phyloP scores from a whole-genome alignment of 1,140 invertebrate genomes.

The Lordiphosa stackelbergi region DNA sequence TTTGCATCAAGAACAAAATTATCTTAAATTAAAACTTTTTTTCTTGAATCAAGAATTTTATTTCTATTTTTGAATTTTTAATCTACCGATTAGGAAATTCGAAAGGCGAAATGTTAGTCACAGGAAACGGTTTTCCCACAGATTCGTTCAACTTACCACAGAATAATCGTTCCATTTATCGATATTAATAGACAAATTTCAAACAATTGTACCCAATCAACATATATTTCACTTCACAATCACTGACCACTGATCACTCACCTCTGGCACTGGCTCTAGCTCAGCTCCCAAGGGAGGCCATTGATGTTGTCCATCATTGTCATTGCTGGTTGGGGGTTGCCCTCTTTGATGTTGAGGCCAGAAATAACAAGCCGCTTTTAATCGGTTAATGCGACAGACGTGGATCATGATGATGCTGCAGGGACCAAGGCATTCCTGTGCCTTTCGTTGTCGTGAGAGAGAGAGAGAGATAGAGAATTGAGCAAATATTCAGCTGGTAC shows the following conservation, averaged over 20 bases:
- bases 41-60: too few species aligned
- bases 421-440: constrained; percentile 34
- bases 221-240: neutral
- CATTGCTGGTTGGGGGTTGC: neutral
- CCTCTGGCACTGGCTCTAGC: neutral
- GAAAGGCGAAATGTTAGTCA: too few species aligned
- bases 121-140: too few species aligned
- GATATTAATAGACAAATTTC: neutral
- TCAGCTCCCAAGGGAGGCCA: constrained; percentile 3
- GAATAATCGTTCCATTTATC: neutral
- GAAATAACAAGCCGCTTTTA: constrained; percentile 23
- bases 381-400: constrained; percentile 46
- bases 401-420: constrained; percentile 16
- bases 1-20: too few species aligned
- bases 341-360: constrained; percentile 4
- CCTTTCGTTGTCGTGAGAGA: constrained; percentile 44
- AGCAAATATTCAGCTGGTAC: constrained; percentile 45
- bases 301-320: constrained; percentile 14
- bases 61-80: too few species aligned
- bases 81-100: too few species aligned
- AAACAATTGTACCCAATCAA: neutral
- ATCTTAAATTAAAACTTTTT: too few species aligned
- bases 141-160: too few species aligned
- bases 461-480: constrained; percentile 33
- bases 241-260: constrained; percentile 2